phyloP scores from a whole-genome alignment of 2,888 invertebrate species.

The Netelia virgata region DNA sequence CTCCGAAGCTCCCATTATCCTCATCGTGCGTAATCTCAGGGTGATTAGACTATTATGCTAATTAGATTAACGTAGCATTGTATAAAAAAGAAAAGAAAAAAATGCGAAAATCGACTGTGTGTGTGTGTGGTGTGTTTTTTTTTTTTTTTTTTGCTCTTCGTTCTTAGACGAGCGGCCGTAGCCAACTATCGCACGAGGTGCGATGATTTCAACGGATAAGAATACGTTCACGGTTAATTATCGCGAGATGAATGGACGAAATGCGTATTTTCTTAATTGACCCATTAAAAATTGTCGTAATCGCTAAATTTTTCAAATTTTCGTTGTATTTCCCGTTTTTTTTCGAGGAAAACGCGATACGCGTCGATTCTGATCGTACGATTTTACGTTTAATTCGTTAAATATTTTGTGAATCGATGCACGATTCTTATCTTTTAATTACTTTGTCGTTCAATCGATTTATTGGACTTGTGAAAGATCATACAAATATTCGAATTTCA shows the following conservation, averaged over 20 bases:
- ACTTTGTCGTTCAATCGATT: too few relatives aligned
- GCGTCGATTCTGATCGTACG: neutral
- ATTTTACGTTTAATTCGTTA: neutral
- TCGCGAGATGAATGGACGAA: neutral
- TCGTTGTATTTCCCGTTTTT: neutral
- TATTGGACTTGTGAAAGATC: too few relatives aligned
- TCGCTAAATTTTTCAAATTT: neutral
- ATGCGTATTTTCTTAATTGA: neutral
- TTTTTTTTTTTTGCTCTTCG: constrained; percentile 27
- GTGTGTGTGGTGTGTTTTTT: neutral
- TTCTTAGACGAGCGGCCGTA: neutral
- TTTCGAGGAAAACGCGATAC: too few relatives aligned
- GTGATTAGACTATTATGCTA: constrained; percentile 67
- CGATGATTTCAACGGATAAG: neutral
- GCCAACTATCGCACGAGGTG: neutral
- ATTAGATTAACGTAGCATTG: constrained; percentile 63
- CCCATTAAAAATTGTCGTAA: neutral
- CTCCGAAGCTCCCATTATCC: constrained; percentile 60
- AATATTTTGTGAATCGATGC: neutral
- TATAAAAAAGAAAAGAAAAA: constrained; percentile 59
- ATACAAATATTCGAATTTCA: too few relatives aligned
- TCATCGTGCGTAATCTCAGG: constrained; percentile 66
- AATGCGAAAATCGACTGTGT: constrained; percentile 18
- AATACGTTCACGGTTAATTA: neutral
- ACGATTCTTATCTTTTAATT: too few relatives aligned